A percentile compares a stretch with the other conserved stretches of the same genome.
Evolutionary conservation across 2,113 vertebrate species (phyloP).

Genomic region (Cochlearius cochlearius): DNA sequence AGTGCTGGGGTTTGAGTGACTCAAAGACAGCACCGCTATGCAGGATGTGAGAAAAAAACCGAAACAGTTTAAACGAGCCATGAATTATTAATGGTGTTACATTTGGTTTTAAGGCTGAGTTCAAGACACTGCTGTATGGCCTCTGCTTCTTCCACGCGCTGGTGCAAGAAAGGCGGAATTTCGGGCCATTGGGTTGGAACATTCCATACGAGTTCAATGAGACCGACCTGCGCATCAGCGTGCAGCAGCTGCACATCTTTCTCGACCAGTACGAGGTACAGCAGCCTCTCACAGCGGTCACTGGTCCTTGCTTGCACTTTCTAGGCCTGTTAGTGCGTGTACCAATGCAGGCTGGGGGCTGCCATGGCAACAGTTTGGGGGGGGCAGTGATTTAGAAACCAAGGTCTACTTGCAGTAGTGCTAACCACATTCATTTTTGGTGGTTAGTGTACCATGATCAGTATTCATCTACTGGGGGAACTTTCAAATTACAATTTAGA

Average conservation of each 20-base stretch:
- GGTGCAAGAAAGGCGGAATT: slow-evolving; percentile 86
- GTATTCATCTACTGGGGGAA: background rate
- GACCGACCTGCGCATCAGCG: slow-evolving; percentile 87
- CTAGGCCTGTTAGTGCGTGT: background rate
- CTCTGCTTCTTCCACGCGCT: slow-evolving; percentile 90
- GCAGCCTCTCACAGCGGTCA: background rate
- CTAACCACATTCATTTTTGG: background rate
- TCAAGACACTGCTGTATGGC: slow-evolving; percentile 86
- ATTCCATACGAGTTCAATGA: slow-evolving; percentile 90
- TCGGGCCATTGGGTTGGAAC: slow-evolving; percentile 90
- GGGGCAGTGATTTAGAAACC: background rate
- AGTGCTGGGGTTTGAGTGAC: background rate
- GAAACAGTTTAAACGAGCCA: background rate
- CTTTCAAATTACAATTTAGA: background rate
- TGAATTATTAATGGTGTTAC: background rate
- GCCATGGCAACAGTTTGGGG: background rate
- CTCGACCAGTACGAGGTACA: slow-evolving; percentile 85
- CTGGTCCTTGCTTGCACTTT: background rate
- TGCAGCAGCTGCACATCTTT: slow-evolving; percentile 88
- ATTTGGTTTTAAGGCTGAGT: slow-evolving; percentile 75
- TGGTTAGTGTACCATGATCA: too few species aligned
- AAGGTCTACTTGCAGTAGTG: background rate
- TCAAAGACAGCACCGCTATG: background rate
- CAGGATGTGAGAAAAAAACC: background rate
- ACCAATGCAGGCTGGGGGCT: background rate